Evolutionary conservation across 2,888 invertebrate genomes (phyloP).

Genomic region (Microplitis manilae): DNA sequence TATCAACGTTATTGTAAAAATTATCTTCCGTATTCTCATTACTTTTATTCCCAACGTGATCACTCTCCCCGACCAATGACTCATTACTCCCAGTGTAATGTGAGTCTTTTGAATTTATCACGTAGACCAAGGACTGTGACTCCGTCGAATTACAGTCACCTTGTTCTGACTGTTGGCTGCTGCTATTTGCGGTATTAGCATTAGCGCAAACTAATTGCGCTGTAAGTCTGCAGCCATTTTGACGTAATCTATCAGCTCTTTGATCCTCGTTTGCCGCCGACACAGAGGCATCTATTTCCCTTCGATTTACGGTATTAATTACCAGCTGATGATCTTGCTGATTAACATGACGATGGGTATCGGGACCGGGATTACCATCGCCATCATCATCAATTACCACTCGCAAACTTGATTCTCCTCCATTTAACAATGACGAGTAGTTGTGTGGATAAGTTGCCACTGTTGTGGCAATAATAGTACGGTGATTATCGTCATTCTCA

Average conservation of each 20-base stretch:
- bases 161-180: background rate
- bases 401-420: slow-evolving; percentile 1
- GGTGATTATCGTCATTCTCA: slow-evolving; percentile 20
- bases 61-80: background rate
- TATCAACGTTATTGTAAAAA: background rate
- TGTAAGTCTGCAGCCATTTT: background rate
- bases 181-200: background rate
- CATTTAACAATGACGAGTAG: background rate
- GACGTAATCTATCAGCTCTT: background rate
- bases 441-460: background rate
- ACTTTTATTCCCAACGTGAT: background rate
- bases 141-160: background rate
- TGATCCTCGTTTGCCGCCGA: background rate
- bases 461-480: background rate
- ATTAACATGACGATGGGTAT: background rate
- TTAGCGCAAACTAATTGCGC: background rate
- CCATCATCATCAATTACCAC: background rate
- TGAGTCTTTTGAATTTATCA: no score
- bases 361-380: background rate
- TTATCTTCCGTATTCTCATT: background rate
- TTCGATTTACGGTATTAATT: background rate
- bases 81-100: background rate
- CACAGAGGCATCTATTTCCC: background rate
- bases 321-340: background rate
- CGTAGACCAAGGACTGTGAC: background rate